Evolutionary conservation across 2,113 vertebrate species (phyloP), one percentile per base, ranked within the genome.

Genomic region (Eretmochelys imbricata): DNA sequence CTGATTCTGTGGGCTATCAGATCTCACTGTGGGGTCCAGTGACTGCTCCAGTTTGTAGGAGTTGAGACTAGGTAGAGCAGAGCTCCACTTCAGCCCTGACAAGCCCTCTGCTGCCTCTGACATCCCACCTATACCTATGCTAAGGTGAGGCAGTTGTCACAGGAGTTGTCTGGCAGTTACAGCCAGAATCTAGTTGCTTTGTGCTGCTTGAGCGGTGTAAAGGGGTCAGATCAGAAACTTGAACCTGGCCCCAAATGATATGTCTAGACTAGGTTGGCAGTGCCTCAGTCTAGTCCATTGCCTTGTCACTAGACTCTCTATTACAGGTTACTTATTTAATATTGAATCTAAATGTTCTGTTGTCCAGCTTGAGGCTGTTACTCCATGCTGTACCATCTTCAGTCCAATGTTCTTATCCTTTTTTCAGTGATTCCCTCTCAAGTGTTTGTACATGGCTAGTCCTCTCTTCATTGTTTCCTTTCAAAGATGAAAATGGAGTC

Each of bases 121-220:
- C 5, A 5, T 8, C 6, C 10, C 7, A 13, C 5, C 24, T 48
- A 51, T 2, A 13, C 5, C 24, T 48, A 51, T 2, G 6, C 0
- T 0, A 7, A 13, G 14, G 38, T 8, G 42, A 27, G 12, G 75
- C 75, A 14, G 22, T 24, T 78, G 24, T 25, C 12, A 12, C 10
- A 48, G n/a, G 25, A 78, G 42, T 46, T 54, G 53, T 54, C 53
- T 54, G 53, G 20, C 75, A 48, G 22, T 78, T 27, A 78, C 42
- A 72, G 65, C 75, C 25, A 48, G 22, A 48, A 27, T 78, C 22
- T 78, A 48, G 42, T 42, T 42, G 22, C 11, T 78, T 48, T 78
- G 42, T 78, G 38, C 22, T 38, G 24, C 75, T 8, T 78, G 75
- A 46, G 5, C 19, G 24, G 24, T 76, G 22, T 20, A 76, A 42